Evolutionary conservation across 2,113 vertebrate genomes (phyloP).

Genomic region (Campylomormyrus numenius): DNA sequence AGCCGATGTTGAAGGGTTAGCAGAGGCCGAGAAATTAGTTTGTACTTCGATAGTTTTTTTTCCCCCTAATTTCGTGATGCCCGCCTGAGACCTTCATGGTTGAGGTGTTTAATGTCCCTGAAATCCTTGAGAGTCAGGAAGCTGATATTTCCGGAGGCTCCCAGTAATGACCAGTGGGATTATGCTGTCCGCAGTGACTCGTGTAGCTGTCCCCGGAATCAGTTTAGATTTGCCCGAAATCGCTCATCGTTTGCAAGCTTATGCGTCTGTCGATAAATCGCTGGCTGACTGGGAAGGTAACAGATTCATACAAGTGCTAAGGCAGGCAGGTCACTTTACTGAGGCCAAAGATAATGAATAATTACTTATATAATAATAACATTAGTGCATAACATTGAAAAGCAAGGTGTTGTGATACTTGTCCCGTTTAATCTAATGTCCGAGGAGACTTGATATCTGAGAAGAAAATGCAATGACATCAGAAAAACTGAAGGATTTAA

Average conservation of each 20-base stretch:
- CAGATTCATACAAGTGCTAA: background rate
- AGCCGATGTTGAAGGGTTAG: background rate
- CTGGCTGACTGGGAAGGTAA: background rate
- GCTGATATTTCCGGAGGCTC: background rate
- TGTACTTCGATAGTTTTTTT: background rate
- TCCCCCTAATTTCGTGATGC: slow-evolving; percentile 19
- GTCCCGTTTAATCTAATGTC: background rate
- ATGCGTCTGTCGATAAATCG: background rate
- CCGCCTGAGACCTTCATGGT: slow-evolving; percentile 33
- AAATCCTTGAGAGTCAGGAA: slow-evolving; percentile 6
- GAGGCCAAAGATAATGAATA: background rate
- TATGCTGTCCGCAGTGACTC: slow-evolving; percentile 8
- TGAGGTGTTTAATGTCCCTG: slow-evolving; percentile 13
- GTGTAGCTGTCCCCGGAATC: slow-evolving; percentile 9
- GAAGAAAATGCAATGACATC: background rate
- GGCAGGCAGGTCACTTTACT: background rate
- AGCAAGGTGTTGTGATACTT: background rate
- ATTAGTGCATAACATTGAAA: background rate
- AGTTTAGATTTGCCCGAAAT: slow-evolving; percentile 13
- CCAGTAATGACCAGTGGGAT: slow-evolving; percentile 24
- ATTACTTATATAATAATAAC: background rate
- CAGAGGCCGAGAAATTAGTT: background rate
- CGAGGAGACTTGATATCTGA: background rate
- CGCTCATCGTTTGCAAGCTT: background rate
- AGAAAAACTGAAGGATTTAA: background rate